phyloP scores from a whole-genome alignment of 2,888 invertebrate genomes.

The Hirtodrosophila alboralis region DNA sequence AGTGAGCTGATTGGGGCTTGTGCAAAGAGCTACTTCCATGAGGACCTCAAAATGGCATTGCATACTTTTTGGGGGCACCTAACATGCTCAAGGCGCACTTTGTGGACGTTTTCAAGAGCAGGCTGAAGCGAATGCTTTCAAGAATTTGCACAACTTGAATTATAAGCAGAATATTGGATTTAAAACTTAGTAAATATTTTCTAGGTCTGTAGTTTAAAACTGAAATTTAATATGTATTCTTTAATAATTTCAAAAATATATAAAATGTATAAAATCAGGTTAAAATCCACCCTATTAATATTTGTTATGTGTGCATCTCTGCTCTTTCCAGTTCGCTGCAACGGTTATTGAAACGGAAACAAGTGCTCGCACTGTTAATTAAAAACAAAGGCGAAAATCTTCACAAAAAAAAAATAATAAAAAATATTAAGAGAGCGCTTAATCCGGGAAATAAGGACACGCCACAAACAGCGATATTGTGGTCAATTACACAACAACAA shows the following conservation, averaged over 20 bases:
- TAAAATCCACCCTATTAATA: constrained; percentile 10
- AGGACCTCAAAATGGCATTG: constrained; percentile 52
- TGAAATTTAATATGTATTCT: too few species aligned
- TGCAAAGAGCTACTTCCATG: constrained; percentile 49
- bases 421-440: constrained; percentile 8
- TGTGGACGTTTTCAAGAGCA: constrained; percentile 27
- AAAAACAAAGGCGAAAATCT: constrained; percentile 30
- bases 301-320: constrained; percentile 13
- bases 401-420: constrained; percentile 14
- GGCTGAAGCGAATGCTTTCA: constrained; percentile 11
- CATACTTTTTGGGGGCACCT: constrained; percentile 32
- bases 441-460: constrained; percentile 40
- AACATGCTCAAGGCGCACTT: constrained; percentile 26
- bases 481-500: constrained; percentile 54
- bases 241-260: neutral
- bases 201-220: too few species aligned
- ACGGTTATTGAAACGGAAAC: constrained; percentile 33
- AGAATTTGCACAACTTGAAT: constrained; percentile 12
- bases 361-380: constrained; percentile 21
- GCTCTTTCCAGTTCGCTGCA: constrained; percentile 49
- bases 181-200: neutral
- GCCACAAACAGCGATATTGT: constrained; percentile 64
- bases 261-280: neutral
- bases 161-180: constrained; percentile 29
- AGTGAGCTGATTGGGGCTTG: constrained; percentile 48